Conservation (phyloP, 2,888 invertebrate species). For the Apoda limacodes region DNA sequence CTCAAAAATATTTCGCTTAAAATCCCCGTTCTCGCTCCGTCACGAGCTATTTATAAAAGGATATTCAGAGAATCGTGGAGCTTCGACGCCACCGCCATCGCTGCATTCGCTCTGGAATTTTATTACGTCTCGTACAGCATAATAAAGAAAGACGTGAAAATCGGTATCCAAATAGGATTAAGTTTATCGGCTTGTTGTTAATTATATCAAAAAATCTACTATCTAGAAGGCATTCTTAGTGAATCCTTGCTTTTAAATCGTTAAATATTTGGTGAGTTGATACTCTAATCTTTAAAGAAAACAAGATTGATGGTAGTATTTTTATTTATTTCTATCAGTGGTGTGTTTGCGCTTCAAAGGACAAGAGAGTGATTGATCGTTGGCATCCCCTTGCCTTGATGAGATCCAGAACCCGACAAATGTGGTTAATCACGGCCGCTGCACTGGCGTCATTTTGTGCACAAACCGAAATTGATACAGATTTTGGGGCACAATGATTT, state of each 20-base stretch:
- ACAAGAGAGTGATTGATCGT: constrained; percentile 41
- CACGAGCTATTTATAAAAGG: constrained; percentile 54
- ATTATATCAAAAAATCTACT: constrained; percentile 13
- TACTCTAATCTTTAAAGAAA: no score
- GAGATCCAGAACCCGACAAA: constrained; percentile 34
- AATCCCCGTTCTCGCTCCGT: constrained; percentile 47
- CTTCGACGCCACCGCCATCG: constrained; percentile 23
- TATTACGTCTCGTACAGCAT: constrained; percentile 21
- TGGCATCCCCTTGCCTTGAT: constrained; percentile 40
- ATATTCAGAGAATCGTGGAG: constrained; percentile 42
- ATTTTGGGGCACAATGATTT: constrained; percentile 2
- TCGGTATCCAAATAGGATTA: no score
- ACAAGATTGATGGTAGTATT: not conserved
- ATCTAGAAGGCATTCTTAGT: no score
- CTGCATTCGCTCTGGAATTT: constrained; percentile 14
- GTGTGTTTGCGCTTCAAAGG: constrained; percentile 47
- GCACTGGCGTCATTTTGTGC: no score
- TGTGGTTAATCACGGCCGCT: no score
- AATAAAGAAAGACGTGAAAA: no score
- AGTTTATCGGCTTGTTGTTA: no score
- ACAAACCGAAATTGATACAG: no score
- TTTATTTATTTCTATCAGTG: constrained; percentile 24
- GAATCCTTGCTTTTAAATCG: no score
- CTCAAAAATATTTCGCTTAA: constrained; percentile 41
- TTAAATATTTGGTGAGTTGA: no score